These are phyloP conservation scores for Raphicerus campestris DNA, from an alignment of 2,113 vertebrate species.

Conservation along the genomic window DNA sequence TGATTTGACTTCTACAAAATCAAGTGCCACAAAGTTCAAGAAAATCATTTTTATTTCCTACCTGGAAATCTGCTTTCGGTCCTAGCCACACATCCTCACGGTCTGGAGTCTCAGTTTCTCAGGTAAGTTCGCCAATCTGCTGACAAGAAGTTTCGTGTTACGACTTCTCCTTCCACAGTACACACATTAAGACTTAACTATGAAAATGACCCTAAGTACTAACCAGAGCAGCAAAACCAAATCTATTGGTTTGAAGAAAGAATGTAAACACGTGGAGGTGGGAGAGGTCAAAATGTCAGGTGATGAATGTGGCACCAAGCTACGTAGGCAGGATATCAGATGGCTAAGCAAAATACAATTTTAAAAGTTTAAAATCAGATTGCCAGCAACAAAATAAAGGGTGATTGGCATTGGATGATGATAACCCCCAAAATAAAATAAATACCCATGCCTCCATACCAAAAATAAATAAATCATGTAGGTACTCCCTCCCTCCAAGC, in stretches of 20 bases:
- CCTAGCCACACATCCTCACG: slow-evolving; percentile 33
- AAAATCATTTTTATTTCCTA: slow-evolving; percentile 26
- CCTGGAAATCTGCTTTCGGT: slow-evolving; percentile 43
- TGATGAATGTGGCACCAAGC: neutral
- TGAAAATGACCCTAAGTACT: neutral
- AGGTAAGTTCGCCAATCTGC: slow-evolving; percentile 57
- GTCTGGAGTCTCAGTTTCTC: slow-evolving; percentile 19
- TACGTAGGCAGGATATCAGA: rapidly evolving
- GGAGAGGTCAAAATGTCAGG: neutral
- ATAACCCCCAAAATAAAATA: neutral
- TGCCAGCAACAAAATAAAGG: neutral
- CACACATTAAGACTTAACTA: slow-evolving; percentile 21
- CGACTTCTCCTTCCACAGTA: slow-evolving; percentile 4
- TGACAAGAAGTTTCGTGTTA: slow-evolving; percentile 51
- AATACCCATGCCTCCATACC: neutral
- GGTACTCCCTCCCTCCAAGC: neutral
- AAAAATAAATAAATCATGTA: neutral
- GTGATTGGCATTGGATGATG: neutral
- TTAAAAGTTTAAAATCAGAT: neutral
- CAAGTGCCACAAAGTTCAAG: neutral
- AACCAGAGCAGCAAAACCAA: neutral
- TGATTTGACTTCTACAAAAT: neutral
- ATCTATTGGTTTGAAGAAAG: neutral
- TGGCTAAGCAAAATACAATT: neutral
- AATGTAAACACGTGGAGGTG: neutral